Evolutionary conservation across 2,113 vertebrate species (phyloP), one percentile per base, ranked within the genome.

Genomic region (Stomatorhinus ivindoensis): DNA sequence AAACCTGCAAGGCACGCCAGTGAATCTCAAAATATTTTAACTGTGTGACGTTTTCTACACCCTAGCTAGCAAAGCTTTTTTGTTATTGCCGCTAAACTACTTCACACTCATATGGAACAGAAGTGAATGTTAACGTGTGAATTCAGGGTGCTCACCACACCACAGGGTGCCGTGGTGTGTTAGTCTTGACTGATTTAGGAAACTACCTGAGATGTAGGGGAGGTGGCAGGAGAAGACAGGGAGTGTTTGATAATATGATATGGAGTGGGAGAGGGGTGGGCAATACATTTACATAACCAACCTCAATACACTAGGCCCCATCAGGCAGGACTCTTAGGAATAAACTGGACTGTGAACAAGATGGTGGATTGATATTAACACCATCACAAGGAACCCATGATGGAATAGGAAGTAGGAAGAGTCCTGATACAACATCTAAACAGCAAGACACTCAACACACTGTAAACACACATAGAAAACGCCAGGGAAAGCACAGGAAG

Each of bases 401-500:
- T 3, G 39, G 73, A 83, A 91, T 90, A 92, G 90, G 87, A 93
- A 88, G 89, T 53, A 51, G 61, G 53, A 13, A 84, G 8, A 84
- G 73, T n/a, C 46, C 86, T 87, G 87, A 17, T 46, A 27, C 27
- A 53, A 82, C 90, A 82, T 86, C 91, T 91, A 93, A 88, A 90
- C 93, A 90, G 93, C 87, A 90, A 89, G 91, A 94, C 93, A 93
- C 87, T 92, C 90, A n/a, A 35, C 61, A 89, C 82, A 7, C 48
- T 44, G n/a, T 86, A 69, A 73, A 88, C 35, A 89, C 47, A 87
- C 91, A 93, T 92, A 65, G 15, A 92, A 89, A 91, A 88, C 88
- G 89, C 90, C 85, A 90, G 92, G 88, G 91, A 92, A 86, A 86
- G 85, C 92, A 93, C 91, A 92, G 87, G 92, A 93, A 89, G 73